Conservation (phyloP, 2,113 vertebrate species). For the Cebus imitator region DNA sequence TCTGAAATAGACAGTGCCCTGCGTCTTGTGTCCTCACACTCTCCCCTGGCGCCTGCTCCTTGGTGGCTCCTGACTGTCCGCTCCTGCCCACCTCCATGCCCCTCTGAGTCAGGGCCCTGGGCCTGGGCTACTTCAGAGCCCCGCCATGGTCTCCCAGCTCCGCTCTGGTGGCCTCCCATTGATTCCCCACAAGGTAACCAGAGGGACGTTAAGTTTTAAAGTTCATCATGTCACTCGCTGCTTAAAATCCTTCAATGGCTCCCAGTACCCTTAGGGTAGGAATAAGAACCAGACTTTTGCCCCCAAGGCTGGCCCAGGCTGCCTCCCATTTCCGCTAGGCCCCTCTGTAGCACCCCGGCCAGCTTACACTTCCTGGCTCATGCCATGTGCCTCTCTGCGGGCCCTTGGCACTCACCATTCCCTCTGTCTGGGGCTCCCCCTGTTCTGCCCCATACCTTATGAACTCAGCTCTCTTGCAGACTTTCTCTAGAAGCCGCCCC, state of each 20-base stretch:
- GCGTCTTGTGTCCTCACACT: not conserved
- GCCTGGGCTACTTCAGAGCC: not conserved
- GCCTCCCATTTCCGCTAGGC: not conserved
- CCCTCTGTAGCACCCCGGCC: not conserved
- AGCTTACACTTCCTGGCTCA: not conserved
- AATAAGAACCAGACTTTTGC: not conserved
- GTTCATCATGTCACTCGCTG: not conserved
- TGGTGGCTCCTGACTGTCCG: not conserved
- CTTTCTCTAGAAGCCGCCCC: not conserved
- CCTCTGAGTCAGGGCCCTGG: rapidly evolving
- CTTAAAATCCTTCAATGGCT: not conserved
- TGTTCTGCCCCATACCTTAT: not conserved
- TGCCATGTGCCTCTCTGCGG: not conserved
- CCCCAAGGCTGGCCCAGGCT: rapidly evolving
- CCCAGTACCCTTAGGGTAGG: not conserved
- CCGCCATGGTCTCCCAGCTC: not conserved
- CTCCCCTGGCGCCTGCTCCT: not conserved
- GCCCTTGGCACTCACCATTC: too few species aligned
- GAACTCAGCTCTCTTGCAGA: not conserved
- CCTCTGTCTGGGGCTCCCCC: not conserved
- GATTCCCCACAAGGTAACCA: not conserved
- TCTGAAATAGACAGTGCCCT: not conserved
- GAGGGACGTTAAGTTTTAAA: not conserved
- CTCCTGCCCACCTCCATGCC: not conserved
- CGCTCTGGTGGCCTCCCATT: not conserved